These are phyloP conservation scores for Caenorhabditis angaria DNA, from an alignment of 2,888 invertebrate genomes.

Conservation along the genomic window DNA sequence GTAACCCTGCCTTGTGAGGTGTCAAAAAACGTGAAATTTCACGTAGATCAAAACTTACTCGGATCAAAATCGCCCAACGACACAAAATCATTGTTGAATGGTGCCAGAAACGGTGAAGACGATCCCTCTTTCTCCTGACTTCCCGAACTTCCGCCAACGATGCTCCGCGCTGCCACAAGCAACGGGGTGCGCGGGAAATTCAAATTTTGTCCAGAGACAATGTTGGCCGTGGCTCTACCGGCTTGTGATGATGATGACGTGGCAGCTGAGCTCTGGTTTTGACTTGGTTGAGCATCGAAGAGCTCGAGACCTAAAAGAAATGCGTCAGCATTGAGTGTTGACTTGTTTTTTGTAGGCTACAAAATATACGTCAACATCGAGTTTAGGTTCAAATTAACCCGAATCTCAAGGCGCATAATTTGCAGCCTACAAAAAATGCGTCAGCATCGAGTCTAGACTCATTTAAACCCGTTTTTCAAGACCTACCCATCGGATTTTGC, in stretches of 20 bases:
- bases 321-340: slow-evolving; percentile 41
- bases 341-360: slow-evolving; percentile 30
- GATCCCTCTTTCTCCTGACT: slow-evolving; percentile 44
- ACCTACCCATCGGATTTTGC: too few relatives aligned
- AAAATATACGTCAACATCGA: too few relatives aligned
- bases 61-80: slow-evolving; percentile 57
- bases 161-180: neutral
- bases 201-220: slow-evolving; percentile 51
- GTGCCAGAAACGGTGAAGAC: slow-evolving; percentile 48
- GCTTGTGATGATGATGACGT: neutral
- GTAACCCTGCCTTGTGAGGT: too few relatives aligned
- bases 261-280: too few relatives aligned
- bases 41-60: slow-evolving; percentile 33
- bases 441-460: too few relatives aligned
- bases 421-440: too few relatives aligned
- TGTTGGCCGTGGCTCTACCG: slow-evolving; percentile 54
- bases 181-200: neutral
- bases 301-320: slow-evolving; percentile 40
- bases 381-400: too few relatives aligned
- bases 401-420: too few relatives aligned
- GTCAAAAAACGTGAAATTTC: neutral
- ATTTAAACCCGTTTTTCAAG: too few relatives aligned
- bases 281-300: slow-evolving; percentile 19
- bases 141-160: neutral
- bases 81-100: slow-evolving; percentile 52